phyloP scores from a whole-genome alignment of 2,113 vertebrate genomes.

The Poeciliopsis occidentalis region DNA sequence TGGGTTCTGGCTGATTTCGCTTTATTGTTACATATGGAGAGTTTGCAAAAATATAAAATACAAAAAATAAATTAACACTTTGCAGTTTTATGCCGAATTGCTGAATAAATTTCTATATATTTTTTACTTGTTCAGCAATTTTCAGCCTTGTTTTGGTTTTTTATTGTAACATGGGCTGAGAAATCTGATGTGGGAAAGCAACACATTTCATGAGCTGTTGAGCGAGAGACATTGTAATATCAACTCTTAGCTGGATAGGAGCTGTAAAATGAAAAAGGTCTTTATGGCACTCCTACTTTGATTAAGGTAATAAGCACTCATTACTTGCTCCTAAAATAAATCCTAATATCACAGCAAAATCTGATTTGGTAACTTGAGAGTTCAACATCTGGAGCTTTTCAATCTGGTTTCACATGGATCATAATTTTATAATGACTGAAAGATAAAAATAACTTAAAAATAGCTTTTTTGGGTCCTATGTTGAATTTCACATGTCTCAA shows the following conservation, averaged over 20 bases:
- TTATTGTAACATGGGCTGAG: not conserved
- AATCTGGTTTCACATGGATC: constrained; percentile 29
- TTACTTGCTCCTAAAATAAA: constrained; percentile 61
- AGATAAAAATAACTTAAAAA: constrained; percentile 25
- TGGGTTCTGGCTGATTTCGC: too few relatives aligned
- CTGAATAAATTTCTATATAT: not conserved
- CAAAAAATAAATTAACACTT: not conserved
- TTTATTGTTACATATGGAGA: too few relatives aligned
- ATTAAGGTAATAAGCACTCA: constrained; percentile 55
- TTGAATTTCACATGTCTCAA: constrained; percentile 53
- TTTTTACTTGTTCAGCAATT: not conserved
- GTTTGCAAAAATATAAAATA: too few relatives aligned
- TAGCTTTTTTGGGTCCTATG: constrained; percentile 54
- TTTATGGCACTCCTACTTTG: constrained; percentile 52
- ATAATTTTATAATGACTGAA: constrained; percentile 44
- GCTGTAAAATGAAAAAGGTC: constrained; percentile 42
- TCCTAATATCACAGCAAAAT: constrained; percentile 59
- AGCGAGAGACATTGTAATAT: constrained; percentile 27
- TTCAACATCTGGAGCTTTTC: constrained; percentile 29
- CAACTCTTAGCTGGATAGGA: constrained; percentile 2
- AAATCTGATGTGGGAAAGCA: not conserved
- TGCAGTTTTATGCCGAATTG: not conserved
- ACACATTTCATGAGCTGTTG: constrained; percentile 1
- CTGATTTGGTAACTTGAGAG: constrained; percentile 44
- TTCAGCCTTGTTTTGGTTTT: not conserved